Conservation (phyloP, 2,113 vertebrate species). For the Pterocles burchelli region DNA sequence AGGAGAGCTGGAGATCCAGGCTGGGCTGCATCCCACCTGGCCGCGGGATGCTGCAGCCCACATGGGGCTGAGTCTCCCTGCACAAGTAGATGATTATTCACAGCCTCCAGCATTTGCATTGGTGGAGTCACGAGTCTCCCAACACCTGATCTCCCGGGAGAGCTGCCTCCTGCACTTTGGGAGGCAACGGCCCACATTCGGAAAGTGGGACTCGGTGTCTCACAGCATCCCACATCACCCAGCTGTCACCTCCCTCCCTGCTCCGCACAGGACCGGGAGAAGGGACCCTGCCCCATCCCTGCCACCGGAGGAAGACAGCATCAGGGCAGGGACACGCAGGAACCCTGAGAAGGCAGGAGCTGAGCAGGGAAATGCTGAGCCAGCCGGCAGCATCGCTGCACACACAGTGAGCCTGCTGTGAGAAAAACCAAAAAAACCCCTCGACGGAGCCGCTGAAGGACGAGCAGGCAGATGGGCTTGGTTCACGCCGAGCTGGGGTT, state of each 20-base stretch:
- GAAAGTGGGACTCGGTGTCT: constrained; percentile 54
- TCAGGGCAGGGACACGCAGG: background rate
- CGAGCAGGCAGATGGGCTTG: constrained; percentile 4
- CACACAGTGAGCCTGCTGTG: background rate
- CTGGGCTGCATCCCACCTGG: background rate
- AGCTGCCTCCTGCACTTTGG: constrained; percentile 46
- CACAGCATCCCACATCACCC: constrained; percentile 55
- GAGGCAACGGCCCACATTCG: constrained; percentile 54
- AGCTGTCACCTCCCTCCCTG: constrained; percentile 43
- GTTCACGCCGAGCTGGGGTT: background rate
- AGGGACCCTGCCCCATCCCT: background rate
- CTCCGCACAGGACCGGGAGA: background rate
- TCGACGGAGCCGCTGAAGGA: background rate
- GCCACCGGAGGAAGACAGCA: background rate
- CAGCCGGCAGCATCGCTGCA: background rate
- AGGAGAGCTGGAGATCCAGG: background rate
- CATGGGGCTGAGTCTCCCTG: constrained; percentile 38
- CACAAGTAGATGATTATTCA: constrained; percentile 61
- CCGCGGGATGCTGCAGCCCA: constrained; percentile 39
- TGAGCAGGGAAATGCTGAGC: background rate
- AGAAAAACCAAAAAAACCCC: background rate
- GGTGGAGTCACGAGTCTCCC: constrained; percentile 61
- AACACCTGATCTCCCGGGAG: constrained; percentile 63
- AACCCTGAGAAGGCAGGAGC: background rate
- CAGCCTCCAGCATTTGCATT: constrained; percentile 56